phyloP scores from a whole-genome alignment of 2,113 vertebrate species.

The Himantopus leucocephalus region DNA sequence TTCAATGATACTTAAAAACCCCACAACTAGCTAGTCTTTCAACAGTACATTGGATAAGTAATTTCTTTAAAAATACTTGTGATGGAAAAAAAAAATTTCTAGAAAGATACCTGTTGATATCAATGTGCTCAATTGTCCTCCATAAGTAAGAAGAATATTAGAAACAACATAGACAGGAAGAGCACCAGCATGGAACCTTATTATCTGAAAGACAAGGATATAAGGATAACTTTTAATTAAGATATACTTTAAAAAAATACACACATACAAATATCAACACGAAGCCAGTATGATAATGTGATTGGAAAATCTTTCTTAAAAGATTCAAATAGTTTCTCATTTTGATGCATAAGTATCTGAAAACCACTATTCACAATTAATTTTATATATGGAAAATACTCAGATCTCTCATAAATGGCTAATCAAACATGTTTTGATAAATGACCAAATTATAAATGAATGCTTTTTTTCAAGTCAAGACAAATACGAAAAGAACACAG shows the following conservation, averaged over 20 bases:
- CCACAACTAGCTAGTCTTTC: not conserved
- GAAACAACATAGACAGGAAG: slow-evolving; percentile 88
- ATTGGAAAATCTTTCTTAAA: not conserved
- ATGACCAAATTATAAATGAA: not conserved
- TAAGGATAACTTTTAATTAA: not conserved
- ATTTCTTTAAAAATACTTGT: not conserved
- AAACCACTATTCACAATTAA: not conserved
- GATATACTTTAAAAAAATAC: not conserved
- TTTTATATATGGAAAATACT: not conserved
- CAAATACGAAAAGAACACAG: not conserved
- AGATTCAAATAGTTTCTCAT: not conserved
- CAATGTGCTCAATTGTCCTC: slow-evolving; percentile 83
- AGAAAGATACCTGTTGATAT: slow-evolving; percentile 73
- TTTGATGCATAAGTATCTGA: not conserved
- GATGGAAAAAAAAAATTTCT: not conserved
- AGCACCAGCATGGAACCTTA: slow-evolving; percentile 86
- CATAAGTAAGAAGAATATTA: slow-evolving; percentile 86
- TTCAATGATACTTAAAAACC: not conserved
- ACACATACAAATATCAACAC: not conserved
- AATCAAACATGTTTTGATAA: not conserved
- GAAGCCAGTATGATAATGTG: not conserved
- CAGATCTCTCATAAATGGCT: not conserved
- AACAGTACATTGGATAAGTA: not conserved
- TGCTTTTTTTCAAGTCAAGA: not conserved
- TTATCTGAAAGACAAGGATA: slow-evolving; percentile 76